These are phyloP conservation scores for Rhabdomys pumilio DNA, from an alignment of 2,797 vertebrate genomes.

Conservation along the genomic window DNA sequence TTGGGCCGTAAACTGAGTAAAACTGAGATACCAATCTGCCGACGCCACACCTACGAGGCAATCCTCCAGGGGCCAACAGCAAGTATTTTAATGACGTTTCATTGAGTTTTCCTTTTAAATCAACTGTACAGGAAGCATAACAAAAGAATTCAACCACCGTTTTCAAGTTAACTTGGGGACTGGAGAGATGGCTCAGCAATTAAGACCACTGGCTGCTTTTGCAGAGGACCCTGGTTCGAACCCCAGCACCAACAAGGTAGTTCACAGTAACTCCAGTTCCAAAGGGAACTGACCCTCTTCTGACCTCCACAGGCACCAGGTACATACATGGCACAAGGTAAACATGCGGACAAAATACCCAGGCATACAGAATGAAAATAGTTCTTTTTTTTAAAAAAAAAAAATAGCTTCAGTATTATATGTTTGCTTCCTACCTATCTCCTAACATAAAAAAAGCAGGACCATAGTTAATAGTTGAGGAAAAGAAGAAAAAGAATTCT, in stretches of 20 bases:
- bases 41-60: neutral
- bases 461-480: slow-evolving; percentile 39
- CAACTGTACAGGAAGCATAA: neutral
- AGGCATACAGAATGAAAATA: neutral
- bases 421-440: neutral
- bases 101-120: slow-evolving; percentile 14
- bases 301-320: neutral
- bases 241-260: neutral
- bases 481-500: neutral
- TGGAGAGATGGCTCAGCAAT: neutral
- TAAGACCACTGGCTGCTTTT: neutral
- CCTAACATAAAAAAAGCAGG: slow-evolving; percentile 24
- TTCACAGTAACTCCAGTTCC: neutral
- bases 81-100: neutral
- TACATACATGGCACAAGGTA: neutral
- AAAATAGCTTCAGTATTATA: neutral
- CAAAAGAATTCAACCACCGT: neutral
- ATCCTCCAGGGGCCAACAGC: neutral
- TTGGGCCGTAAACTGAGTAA: slow-evolving; percentile 5
- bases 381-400: neutral
- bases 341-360: neutral
- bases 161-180: neutral
- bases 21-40: neutral
- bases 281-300: neutral
- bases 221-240: neutral